Evolutionary conservation across 2,113 vertebrate genomes (phyloP).

Genomic region (Nesoenas mayeri): DNA sequence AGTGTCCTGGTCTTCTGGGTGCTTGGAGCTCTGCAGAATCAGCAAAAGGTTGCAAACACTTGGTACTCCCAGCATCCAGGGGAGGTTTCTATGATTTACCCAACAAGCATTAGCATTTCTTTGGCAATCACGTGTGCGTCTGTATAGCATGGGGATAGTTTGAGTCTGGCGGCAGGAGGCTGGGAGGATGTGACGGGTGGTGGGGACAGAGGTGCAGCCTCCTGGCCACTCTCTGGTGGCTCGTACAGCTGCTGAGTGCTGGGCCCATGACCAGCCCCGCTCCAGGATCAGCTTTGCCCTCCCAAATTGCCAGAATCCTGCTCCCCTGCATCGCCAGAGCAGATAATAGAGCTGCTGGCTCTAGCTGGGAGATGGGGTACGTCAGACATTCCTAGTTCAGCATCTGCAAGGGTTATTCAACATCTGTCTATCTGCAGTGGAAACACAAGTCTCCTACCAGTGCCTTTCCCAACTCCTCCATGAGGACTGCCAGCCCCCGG

Average conservation of each 20-base stretch:
- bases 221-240: neutral
- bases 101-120: neutral
- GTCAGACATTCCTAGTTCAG: fast-evolving
- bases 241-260: neutral
- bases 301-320: fast-evolving
- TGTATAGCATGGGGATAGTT: fast-evolving
- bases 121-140: fast-evolving
- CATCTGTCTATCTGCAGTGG: neutral
- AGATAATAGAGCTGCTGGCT: neutral
- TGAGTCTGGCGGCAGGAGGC: neutral
- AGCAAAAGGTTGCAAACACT: neutral
- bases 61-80: neutral
- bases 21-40: neutral
- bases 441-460: neutral
- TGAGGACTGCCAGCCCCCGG: too few species aligned
- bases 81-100: neutral
- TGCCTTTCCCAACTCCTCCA: neutral
- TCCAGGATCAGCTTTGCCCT: neutral
- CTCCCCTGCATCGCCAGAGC: fast-evolving
- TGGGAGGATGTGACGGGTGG: neutral
- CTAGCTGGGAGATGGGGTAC: neutral
- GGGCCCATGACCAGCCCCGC: fast-evolving
- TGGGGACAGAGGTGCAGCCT: neutral
- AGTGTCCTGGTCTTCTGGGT: neutral
- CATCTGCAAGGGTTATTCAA: neutral